phyloP scores from a whole-genome alignment of 2,797 vertebrate species.

The Chaetophractus vellerosus region DNA sequence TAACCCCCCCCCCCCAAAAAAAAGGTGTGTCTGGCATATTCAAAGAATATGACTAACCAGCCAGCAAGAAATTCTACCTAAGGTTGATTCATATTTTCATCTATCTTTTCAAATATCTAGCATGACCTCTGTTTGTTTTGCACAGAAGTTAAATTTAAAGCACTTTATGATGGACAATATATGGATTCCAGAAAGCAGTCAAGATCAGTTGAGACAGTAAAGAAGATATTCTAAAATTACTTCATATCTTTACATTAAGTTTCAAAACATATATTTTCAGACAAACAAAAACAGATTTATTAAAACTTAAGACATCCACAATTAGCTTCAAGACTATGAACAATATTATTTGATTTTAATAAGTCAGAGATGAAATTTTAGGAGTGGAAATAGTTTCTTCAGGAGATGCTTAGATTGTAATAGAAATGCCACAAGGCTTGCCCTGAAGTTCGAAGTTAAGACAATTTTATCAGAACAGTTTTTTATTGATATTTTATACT shows the following conservation, averaged over 20 bases:
- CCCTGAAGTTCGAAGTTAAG: not conserved
- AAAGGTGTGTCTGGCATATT: not conserved
- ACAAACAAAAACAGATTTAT: not conserved
- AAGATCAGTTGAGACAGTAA: not conserved
- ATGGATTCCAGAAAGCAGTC: not conserved
- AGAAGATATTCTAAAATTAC: not conserved
- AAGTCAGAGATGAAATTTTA: not conserved
- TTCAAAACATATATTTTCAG: not conserved
- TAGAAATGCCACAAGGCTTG: not conserved
- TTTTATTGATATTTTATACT: not conserved
- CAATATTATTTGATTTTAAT: not conserved
- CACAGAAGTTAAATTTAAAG: not conserved
- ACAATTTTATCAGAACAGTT: not conserved
- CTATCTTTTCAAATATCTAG: not conserved
- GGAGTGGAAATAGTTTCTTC: not conserved
- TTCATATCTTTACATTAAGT: not conserved
- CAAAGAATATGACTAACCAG: not conserved
- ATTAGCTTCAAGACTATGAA: not conserved
- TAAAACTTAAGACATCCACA: not conserved
- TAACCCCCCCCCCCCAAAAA: too few relatives aligned
- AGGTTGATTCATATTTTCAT: not conserved
- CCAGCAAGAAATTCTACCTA: not conserved
- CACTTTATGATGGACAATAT: not conserved
- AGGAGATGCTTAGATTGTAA: not conserved
- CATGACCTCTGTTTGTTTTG: not conserved